Evolutionary conservation across 2,797 vertebrate genomes (phyloP), one percentile per base, ranked within the genome.

Genomic region (Triplophysa bombifrons): DNA sequence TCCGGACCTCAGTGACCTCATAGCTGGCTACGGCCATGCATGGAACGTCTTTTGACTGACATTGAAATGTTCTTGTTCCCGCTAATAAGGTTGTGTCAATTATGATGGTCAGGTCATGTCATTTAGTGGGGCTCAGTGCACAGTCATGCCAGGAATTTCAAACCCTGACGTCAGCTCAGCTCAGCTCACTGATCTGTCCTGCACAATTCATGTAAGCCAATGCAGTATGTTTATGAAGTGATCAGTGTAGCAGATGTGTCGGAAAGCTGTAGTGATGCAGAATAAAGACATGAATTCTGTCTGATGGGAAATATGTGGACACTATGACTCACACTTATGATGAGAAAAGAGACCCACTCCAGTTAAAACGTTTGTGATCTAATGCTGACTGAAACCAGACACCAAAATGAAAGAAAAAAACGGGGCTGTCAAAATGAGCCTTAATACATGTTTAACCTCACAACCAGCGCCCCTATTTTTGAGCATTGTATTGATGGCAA

Each of bases 141-240:
- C 19, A 79, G 58, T 20, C 76, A 80, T 67, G 68, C 22, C 3
- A 17, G 51, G 76, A 79, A 81, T 73, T 69, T 61, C 51, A 68
- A 22, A 46, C n/a, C n/a, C 58, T 85, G 72, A 83, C 51, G 65
- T n/a, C n/a, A n/a, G n/a, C n/a, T 83, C 79, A 83, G n/a, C 53
- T 8, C 46, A 6, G 17, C 64, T 80, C 41, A 25, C 56, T 22
- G 22, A 75, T 56, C 27, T 64, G 14, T 16, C 58, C 60, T 44
- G 20, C 65, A 60, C 65, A 63, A 80, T 74, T 76, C 76, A 83
- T 79, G 79, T 61, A 48, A 10, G 30, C 4, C 58, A 51, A 30
- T 65, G 53, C 60, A 48, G 38, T 58, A 72, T 72, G 48, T 83
- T 79, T 74, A 72, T 67, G 82, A 63, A 78, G 71, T 60, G 60